Conservation (phyloP, 2,888 invertebrate genomes). For the Meteorus colon region DNA sequence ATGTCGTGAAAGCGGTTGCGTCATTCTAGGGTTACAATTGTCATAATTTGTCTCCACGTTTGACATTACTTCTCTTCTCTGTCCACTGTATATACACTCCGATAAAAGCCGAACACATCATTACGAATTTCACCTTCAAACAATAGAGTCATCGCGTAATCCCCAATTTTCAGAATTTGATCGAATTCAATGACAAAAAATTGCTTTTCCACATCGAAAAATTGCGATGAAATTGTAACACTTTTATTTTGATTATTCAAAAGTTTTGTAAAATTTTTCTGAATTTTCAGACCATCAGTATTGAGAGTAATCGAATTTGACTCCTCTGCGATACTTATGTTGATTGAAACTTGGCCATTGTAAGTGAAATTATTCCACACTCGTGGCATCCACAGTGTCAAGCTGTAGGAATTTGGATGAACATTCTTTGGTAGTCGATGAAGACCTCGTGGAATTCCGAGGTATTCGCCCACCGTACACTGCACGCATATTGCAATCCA, state of each 20-base stretch:
- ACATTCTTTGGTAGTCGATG: constrained; percentile 76
- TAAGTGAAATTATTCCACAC: constrained; percentile 64
- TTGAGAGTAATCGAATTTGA: constrained; percentile 74
- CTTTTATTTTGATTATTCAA: neutral
- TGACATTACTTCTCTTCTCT: constrained; percentile 74
- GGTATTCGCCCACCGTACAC: constrained; percentile 23
- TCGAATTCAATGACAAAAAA: constrained; percentile 54
- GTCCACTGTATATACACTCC: constrained; percentile 75
- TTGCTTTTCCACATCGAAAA: constrained; percentile 54
- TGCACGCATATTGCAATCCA: constrained; percentile 19
- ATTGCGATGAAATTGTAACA: constrained; percentile 50
- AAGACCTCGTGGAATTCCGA: neutral
- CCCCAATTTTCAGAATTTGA: constrained; percentile 49
- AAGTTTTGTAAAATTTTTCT: constrained; percentile 43
- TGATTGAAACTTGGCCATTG: constrained; percentile 74
- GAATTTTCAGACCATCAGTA: constrained; percentile 73
- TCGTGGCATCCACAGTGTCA: constrained; percentile 63
- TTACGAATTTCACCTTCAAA: constrained; percentile 77
- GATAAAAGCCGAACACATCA: constrained; percentile 79
- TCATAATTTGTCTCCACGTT: no score
- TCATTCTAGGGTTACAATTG: no score
- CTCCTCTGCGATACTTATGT: constrained; percentile 63
- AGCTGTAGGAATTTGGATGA: constrained; percentile 76
- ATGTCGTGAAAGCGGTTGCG: no score
- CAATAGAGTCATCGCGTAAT: constrained; percentile 75